Base-by-base conservation (phyloP, 2,888 invertebrate genomes). In the Parnassius orleans region DNA sequence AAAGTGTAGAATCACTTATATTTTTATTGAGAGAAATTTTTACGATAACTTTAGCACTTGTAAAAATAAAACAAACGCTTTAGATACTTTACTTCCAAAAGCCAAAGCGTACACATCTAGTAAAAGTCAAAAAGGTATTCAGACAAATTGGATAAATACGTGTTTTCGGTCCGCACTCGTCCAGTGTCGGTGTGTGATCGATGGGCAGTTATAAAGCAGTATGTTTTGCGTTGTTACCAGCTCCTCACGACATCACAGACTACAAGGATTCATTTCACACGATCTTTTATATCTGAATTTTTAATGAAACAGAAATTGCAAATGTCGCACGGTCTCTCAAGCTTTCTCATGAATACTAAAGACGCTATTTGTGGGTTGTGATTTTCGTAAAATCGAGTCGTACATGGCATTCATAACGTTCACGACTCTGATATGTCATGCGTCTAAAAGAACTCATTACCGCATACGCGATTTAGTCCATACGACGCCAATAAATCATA, bases 271-370 rank as follows among this genome's bases (percentile, higher is more conserved):
- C 84, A 83, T 84, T 79, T 78, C 72, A 78, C 79, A 82, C 86
- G 82, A 86, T 84, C 85, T 82, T 83, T 84, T 82, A 85, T 82
- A 84, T 83, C 86, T 87, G 86, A 90, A 90, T 87, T 86, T 80
- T 81, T 90, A 89, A 90, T 88, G 87, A 88, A 86, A 88, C 88
- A 89, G 90, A 89, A 89, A 89, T 90, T 88, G 86, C 87, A 86
- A 89, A 90, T 86, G 89, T 87, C 86, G 81, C 78, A 79, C 82
- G 77, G 81, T 84, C 83, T 83, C 82, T 83, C 84, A 81, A 76
- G 80, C 81, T 77, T 77, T 78, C 79, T 87, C 84, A 90, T 90
- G 90, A 90, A 90, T 90, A 90, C 89, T 90, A 89, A 90, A 86
- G 87, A 87, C 81, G 87, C 84, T 81, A 87, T 88, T 79, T 87